These are phyloP conservation scores for Perizoma flavofasciatum DNA, from an alignment of 2,888 invertebrate species.

Conservation along the genomic window DNA sequence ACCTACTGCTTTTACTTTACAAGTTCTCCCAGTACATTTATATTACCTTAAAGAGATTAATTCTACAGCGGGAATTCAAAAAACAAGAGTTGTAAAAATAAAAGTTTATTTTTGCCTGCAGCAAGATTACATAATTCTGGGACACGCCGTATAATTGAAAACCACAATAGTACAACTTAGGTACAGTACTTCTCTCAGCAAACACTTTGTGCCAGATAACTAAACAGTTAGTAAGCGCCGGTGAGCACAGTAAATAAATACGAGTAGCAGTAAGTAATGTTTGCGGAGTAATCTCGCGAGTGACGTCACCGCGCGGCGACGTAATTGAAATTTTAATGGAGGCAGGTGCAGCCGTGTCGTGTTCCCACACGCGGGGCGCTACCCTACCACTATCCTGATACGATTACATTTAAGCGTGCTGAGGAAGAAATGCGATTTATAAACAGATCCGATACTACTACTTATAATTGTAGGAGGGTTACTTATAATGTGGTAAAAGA, in stretches of 20 bases:
- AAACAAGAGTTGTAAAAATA: no score
- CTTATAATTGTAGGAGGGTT: no score
- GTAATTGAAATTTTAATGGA: conserved; percentile 46
- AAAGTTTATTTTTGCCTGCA: no score
- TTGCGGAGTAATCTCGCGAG: conserved; percentile 34
- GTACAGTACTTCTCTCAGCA: conserved; percentile 3
- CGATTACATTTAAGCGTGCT: background rate
- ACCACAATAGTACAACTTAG: conserved; percentile 18
- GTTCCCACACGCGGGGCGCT: conserved; percentile 18
- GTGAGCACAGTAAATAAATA: conserved; percentile 36
- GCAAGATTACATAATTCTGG: no score
- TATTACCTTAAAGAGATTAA: no score
- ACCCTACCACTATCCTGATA: background rate
- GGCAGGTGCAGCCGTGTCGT: conserved; percentile 39
- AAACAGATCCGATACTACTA: no score
- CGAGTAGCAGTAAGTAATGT: conserved; percentile 30
- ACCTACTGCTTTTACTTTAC: no score
- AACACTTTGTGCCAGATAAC: conserved; percentile 16
- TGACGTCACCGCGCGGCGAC: conserved; percentile 28
- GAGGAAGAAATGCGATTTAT: background rate
- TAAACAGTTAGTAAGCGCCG: conserved; percentile 15
- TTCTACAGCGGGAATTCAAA: no score
- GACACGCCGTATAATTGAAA: background rate
- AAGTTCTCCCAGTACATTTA: no score
- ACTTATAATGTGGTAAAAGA: no score